Conservation (phyloP, 1,140 invertebrate species). For the Acarapis woodi region DNA sequence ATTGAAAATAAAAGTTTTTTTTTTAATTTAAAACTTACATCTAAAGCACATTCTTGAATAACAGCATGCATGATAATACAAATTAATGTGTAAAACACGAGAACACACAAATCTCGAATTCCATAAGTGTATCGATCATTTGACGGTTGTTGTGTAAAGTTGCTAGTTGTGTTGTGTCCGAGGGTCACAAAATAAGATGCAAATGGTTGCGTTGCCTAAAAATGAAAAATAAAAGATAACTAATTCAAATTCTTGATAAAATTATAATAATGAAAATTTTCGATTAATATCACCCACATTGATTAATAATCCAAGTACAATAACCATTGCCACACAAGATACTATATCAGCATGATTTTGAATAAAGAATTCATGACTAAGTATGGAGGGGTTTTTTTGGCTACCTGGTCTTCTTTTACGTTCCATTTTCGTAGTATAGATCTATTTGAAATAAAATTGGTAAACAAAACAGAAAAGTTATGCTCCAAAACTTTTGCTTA, state of each 20-base stretch:
- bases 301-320: slow-evolving; percentile 84
- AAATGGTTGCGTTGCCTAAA: slow-evolving; percentile 51
- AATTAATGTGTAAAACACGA: slow-evolving; percentile 87
- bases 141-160: slow-evolving; percentile 21
- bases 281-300: too few species aligned
- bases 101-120: slow-evolving; percentile 56
- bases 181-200: slow-evolving; percentile 73
- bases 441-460: too few species aligned
- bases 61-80: slow-evolving; percentile 91
- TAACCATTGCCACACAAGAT: slow-evolving; percentile 93
- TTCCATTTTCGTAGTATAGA: too few species aligned
- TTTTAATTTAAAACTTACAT: slow-evolving; percentile 41
- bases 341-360: slow-evolving; percentile 99
- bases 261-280: too few species aligned
- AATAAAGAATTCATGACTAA: slow-evolving; percentile 96
- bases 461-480: too few species aligned
- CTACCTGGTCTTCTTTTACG: slow-evolving; percentile 5
- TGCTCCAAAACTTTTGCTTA: too few species aligned
- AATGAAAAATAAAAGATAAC: slow-evolving; percentile 15
- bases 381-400: slow-evolving; percentile 13
- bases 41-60: slow-evolving; percentile 79
- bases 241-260: too few species aligned
- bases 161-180: slow-evolving; percentile 54
- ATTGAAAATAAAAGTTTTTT: neutral
- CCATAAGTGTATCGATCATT: slow-evolving; percentile 42